Evolutionary conservation across 2,888 invertebrate species (phyloP), one percentile per base, ranked within the genome.

Genomic region (Machimus rusticus): DNA sequence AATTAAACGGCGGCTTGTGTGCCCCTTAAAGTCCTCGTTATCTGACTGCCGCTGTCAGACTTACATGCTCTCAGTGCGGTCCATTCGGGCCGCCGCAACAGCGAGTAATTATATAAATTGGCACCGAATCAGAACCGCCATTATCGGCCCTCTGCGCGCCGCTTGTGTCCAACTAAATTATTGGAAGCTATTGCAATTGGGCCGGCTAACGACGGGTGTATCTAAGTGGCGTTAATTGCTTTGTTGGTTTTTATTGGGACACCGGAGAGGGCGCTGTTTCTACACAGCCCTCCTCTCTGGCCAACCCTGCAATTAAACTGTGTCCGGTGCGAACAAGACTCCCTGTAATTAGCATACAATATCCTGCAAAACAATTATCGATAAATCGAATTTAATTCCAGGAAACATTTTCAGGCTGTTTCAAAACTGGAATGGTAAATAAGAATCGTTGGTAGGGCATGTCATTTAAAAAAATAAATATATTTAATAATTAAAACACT

Each of bases 71-170:
- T 51, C 46, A 66, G 66, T 51, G 79, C 28, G 79, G 79, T 51
- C 51, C 39, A 51, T 23, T 16, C 23, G 16, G 28, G 79, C 23
- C 31, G 23, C 79, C 51, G 79, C 79, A 51, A 79, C 23, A 79
- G 31, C 51, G 79, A 79, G 79, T 46, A 23, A 46, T 51, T 79
- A 79, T 51, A 23, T 39, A 78, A 79, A 79, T 79, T 79, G 79
- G 79, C 79, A 79, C 51, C 46, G 51, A 79, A 79, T 79, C 79
- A 66, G 66, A 66, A 28, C 66, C 66, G 66, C 66, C 66, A 66
- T 66, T 66, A 66, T 28, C 66, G 66, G 28, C 28, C 66, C 23
- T 12, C 12, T 14, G 23, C 28, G 4, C 23, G 23, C 9, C 28
- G 28, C 66, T 66, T 66, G 66, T 66, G 66, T 66, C 23, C 28